Evolutionary conservation across 64 coral and sea anemone genomes (phyloP).

Genomic region (Montipora foliosa): DNA sequence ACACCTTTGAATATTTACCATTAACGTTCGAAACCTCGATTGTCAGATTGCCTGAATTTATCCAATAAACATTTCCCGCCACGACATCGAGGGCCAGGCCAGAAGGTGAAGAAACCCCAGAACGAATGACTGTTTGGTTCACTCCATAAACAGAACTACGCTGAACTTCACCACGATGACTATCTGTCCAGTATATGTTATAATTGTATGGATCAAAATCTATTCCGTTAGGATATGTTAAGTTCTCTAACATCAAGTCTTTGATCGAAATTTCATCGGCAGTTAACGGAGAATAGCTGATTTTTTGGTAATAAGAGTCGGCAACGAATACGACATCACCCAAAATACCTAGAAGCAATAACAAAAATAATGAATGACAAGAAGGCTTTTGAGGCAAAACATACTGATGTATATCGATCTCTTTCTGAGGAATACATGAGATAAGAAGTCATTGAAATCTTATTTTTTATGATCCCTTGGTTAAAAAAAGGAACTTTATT

Average conservation of each 20-base stretch:
- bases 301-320: not conserved
- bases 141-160: conserved; percentile 34
- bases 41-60: not conserved
- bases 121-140: conserved; percentile 13
- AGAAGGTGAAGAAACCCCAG: not conserved
- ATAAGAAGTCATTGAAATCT: no score
- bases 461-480: no score
- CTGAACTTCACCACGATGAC: not conserved
- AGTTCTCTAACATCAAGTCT: not conserved
- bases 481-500: no score
- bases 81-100: conserved; percentile 43
- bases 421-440: no score
- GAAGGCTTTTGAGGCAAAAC: no score
- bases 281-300: conserved; percentile 12
- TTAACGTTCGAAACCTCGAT: conserved; percentile 44
- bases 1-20: conserved; percentile 16
- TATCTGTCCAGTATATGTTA: conserved; percentile 57
- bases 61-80: conserved; percentile 63
- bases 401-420: no score
- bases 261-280: not conserved
- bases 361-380: no score
- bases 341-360: no score
- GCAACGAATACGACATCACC: conserved; percentile 42
- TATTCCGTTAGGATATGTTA: not conserved
- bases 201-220: conserved; percentile 46